Conservation (phyloP, 2,797 vertebrate species). For the Enteromius viviparus region DNA sequence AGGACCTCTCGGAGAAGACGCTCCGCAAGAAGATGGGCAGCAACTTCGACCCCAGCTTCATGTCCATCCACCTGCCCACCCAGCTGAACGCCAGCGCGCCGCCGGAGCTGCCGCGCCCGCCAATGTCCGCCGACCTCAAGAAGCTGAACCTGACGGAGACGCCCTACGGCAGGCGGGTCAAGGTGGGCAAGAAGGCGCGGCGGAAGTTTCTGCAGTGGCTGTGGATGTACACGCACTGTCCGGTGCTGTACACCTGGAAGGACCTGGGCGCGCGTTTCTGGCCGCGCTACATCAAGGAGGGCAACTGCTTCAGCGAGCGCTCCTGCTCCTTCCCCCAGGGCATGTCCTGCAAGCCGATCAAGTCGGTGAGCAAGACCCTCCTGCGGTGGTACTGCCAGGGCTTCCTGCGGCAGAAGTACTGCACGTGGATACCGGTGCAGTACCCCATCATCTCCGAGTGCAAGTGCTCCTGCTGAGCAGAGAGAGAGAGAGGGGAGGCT, state of each 20-base stretch:
- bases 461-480: slow-evolving; percentile 89
- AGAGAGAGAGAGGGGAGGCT: neutral
- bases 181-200: slow-evolving; percentile 89
- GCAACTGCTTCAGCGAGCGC: slow-evolving; percentile 88
- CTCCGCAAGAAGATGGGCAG: slow-evolving; percentile 90
- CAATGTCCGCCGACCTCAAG: slow-evolving; percentile 85
- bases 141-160: slow-evolving; percentile 87
- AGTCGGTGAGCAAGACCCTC: slow-evolving; percentile 91
- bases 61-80: slow-evolving; percentile 83
- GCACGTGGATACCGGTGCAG: slow-evolving; percentile 94
- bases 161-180: slow-evolving; percentile 83
- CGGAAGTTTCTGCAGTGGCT: slow-evolving; percentile 92
- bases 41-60: slow-evolving; percentile 88
- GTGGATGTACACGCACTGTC: slow-evolving; percentile 91
- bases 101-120: slow-evolving; percentile 67
- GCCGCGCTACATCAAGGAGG: slow-evolving; percentile 93
- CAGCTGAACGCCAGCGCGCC: slow-evolving; percentile 76
- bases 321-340: slow-evolving; percentile 93
- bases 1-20: slow-evolving; percentile 87
- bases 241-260: slow-evolving; percentile 90
- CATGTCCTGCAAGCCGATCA: slow-evolving; percentile 91
- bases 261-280: slow-evolving; percentile 91
- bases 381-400: slow-evolving; percentile 94
- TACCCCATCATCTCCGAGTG: slow-evolving; percentile 95
- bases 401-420: slow-evolving; percentile 91